Base-by-base conservation (phyloP, 2,888 invertebrate genomes). In the Callyntrura guangdongensis region DNA sequence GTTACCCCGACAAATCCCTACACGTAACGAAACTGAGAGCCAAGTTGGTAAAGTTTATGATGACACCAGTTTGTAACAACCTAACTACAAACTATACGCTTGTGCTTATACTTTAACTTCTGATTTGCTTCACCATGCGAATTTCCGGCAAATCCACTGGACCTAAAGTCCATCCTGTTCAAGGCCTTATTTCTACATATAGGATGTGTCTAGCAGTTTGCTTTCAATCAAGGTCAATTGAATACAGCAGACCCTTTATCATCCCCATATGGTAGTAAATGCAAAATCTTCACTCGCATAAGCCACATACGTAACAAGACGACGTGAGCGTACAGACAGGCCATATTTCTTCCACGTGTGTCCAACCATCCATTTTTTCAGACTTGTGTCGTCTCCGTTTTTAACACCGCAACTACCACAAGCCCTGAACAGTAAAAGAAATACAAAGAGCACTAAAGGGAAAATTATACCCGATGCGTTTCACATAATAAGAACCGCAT, bases 341-440 rank as follows among this genome's bases (percentile, higher is more conserved):
- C 59, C 27, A n/a, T 27, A 53, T 53, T 77, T 77, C 56, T 53
- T 59, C n/a, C 79, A 79, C 79, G 56, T 22, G 56, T 56, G 79
- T 11, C 56, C 56, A 12, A 1, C 25, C 17, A 69, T 69, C 69
- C 27, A 11, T 27, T 69, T 69, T 11, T 17, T 12, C 25, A 69
- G 36, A 36, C 36, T 36, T 36, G 3, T 6, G 36, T 6, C 36
- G 45, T 64, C 9, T 61, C n/a, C 2, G 59, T 17, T 69, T 69
- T 12, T 69, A 36, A 14, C n/a, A 36, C 22, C 17, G n/a, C n/a
- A 6, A 72, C n/a, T 12, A 61, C 8, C 45, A 69, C 6, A 17
- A 22, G 47, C 74, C 49, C 47, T 47, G 49, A 49, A 45, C 12
- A 53, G 53, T 9, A n/a, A 9, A 14, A 9, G 11, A n/a, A 53